Evolutionary conservation across 1,140 invertebrate genomes (phyloP).

Genomic region (Diploscapter pachys): DNA sequence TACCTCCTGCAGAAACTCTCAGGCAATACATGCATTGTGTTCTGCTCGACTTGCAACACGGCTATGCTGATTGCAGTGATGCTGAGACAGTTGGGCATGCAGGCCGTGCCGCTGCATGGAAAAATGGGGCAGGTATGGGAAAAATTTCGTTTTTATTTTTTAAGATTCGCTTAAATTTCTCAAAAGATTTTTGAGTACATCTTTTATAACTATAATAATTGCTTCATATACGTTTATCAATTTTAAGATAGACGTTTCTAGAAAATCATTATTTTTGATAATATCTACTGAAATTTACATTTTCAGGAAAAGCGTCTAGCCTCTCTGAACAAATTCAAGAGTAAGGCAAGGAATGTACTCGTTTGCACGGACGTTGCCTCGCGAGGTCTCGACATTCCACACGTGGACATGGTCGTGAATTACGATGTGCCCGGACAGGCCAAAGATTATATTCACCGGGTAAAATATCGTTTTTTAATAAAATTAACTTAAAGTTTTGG

Average conservation of each 20-base stretch:
- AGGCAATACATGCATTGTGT: conserved; percentile 94
- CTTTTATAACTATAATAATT: too few species aligned
- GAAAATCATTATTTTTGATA: too few species aligned
- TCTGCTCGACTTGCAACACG: conserved; percentile 87
- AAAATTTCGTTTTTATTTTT: conserved; percentile 38
- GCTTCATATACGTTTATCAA: too few species aligned
- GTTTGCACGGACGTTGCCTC: conserved; percentile 97
- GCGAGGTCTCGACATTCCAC: conserved; percentile 92
- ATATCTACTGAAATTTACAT: too few species aligned
- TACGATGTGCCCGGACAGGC: conserved; percentile 88
- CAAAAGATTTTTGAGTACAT: too few species aligned
- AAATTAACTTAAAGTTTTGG: neutral
- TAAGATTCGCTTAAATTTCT: too few species aligned
- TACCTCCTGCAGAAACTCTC: conserved; percentile 91
- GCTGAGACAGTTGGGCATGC: conserved; percentile 78
- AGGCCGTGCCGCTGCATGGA: conserved; percentile 88
- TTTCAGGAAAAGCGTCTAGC: conserved; percentile 79
- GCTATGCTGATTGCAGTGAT: conserved; percentile 82
- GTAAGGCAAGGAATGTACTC: conserved; percentile 78
- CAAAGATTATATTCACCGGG: conserved; percentile 93
- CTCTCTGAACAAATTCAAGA: conserved; percentile 86
- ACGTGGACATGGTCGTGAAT: conserved; percentile 95
- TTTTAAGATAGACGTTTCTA: too few species aligned
- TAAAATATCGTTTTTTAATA: neutral
- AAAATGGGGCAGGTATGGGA: conserved; percentile 76